These are phyloP conservation scores for Sturnus vulgaris DNA, from an alignment of 2,113 vertebrate genomes.

Conservation along the genomic window DNA sequence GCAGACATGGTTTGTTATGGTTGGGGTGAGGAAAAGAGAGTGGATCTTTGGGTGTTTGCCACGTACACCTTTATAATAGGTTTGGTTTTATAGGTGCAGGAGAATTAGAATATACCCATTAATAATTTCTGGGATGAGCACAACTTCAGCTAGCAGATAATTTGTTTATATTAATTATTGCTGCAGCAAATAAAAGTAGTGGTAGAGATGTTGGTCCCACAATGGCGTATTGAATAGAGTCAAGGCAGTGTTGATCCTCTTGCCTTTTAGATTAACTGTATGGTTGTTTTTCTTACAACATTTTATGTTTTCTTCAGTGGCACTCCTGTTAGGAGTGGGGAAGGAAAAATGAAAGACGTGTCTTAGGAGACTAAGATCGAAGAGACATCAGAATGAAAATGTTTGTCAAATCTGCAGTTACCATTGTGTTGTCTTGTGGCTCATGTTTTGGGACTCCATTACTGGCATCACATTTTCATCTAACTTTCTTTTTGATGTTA, in stretches of 20 bases:
- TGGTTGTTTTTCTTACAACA: background rate
- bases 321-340: background rate
- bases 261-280: background rate
- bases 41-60: background rate
- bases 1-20: accelerated
- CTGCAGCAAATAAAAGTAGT: background rate
- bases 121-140: background rate
- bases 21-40: background rate
- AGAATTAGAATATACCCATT: background rate
- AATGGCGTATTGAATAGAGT: background rate
- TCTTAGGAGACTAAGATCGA: background rate
- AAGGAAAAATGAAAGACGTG: background rate
- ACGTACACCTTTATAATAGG: background rate
- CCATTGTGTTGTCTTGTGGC: background rate
- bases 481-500: background rate
- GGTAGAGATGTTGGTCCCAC: background rate
- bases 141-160: background rate
- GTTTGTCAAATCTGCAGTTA: background rate
- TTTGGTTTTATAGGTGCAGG: background rate
- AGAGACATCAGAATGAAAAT: background rate
- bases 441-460: background rate
- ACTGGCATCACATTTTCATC: background rate
- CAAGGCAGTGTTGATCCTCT: background rate
- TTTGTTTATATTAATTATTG: background rate
- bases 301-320: background rate